Conservation (phyloP, 2,797 vertebrate species). For the Mareca penelope region DNA sequence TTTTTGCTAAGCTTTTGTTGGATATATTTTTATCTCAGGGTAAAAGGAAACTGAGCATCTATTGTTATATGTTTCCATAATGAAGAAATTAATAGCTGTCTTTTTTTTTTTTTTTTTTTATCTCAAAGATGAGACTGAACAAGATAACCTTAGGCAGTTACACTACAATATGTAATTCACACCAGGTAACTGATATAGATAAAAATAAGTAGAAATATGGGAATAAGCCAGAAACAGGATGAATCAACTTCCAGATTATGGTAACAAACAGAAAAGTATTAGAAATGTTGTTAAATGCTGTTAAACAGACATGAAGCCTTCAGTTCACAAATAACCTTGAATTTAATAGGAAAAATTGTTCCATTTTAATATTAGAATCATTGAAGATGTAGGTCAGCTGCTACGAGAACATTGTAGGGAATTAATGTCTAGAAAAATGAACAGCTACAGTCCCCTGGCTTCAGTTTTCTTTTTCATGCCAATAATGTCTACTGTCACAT, state of each 20-base stretch:
- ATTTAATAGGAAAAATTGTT: not conserved
- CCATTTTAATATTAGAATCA: not conserved
- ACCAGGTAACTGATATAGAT: not conserved
- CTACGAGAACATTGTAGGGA: not conserved
- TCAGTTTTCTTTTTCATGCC: not conserved
- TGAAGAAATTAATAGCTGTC: not conserved
- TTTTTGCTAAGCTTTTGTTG: not conserved
- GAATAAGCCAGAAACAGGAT: slow-evolving; percentile 2
- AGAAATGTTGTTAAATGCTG: not conserved
- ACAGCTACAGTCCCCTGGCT: not conserved
- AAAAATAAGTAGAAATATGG: slow-evolving; percentile 4
- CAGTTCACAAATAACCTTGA: not conserved
- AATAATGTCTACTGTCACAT: not conserved
- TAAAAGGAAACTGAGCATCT: not conserved
- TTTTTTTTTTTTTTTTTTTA: not conserved
- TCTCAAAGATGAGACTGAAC: not conserved
- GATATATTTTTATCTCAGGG: not conserved
- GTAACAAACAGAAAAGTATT: not conserved
- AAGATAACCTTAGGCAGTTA: not conserved
- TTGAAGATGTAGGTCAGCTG: not conserved
- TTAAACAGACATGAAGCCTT: not conserved
- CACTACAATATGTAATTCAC: not conserved
- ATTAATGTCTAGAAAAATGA: not conserved
- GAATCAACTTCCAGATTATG: not conserved
- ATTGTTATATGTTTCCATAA: not conserved